Evolutionary conservation across 2,888 invertebrate genomes (phyloP).

Genomic region (Apamea monoglypha): DNA sequence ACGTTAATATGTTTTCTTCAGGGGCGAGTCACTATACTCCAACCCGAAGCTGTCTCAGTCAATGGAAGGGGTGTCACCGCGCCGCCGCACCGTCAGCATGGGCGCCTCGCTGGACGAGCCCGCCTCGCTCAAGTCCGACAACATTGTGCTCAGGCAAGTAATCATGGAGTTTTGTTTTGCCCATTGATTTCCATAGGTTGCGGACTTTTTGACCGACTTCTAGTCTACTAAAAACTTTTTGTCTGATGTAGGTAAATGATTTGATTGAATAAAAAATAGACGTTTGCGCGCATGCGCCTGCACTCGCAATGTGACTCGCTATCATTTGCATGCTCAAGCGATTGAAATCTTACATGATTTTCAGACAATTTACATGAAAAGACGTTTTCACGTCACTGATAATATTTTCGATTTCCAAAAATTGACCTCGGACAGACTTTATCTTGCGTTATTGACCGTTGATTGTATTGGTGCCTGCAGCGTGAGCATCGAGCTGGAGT

Average conservation of each 20-base stretch:
- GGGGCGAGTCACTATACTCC: conserved; percentile 90
- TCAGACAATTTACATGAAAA: no score
- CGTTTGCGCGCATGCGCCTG: no score
- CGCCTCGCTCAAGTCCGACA: conserved; percentile 79
- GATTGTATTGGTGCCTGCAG: conserved; percentile 76
- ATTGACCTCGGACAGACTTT: rapidly evolving
- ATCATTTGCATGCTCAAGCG: background rate
- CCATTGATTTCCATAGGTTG: background rate
- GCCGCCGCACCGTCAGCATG: conserved; percentile 83
- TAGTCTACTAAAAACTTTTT: background rate
- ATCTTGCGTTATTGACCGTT: background rate
- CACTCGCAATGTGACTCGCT: background rate
- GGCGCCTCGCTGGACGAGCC: conserved; percentile 87
- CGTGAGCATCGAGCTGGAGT: conserved; percentile 95
- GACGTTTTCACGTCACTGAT: background rate
- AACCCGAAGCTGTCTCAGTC: conserved; percentile 89
- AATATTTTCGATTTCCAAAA: background rate
- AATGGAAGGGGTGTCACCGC: conserved; percentile 84
- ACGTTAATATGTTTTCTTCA: conserved; percentile 62
- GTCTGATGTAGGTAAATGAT: background rate
- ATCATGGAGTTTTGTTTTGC: background rate
- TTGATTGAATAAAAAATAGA: background rate
- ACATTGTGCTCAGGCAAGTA: conserved; percentile 81
- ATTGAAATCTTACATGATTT: background rate
- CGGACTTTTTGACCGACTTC: no score